phyloP scores from a whole-genome alignment of 2,888 invertebrate genomes.

The Ichneumoninae sp. region DNA sequence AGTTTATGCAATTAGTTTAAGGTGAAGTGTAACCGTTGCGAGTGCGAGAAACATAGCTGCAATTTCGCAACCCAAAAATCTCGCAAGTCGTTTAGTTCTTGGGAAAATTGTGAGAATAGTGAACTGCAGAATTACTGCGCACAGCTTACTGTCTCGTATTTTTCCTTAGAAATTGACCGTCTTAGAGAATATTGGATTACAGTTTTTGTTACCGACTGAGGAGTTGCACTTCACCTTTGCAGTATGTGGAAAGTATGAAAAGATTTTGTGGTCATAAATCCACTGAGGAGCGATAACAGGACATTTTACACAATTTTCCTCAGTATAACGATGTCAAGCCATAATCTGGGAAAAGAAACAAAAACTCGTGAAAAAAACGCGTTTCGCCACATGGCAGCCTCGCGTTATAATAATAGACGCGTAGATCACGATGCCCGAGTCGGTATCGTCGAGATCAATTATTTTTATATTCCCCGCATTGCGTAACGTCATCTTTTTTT shows the following conservation, averaged over 20 bases:
- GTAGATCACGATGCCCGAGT: not conserved
- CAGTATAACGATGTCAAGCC: not conserved
- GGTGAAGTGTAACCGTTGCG: too few relatives aligned
- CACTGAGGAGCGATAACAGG: not conserved
- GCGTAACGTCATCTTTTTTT: not conserved
- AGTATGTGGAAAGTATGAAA: not conserved
- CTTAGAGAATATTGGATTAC: too few relatives aligned
- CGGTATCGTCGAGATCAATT: not conserved
- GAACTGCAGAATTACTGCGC: too few relatives aligned
- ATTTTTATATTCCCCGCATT: not conserved
- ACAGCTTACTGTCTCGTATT: too few relatives aligned
- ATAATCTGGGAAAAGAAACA: not conserved
- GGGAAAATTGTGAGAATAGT: too few relatives aligned
- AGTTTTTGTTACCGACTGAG: too few relatives aligned
- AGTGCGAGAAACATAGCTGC: too few relatives aligned
- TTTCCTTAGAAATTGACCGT: too few relatives aligned
- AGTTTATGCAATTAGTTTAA: not conserved
- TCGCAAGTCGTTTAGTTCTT: too few relatives aligned
- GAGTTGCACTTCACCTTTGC: too few relatives aligned
- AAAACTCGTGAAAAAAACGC: not conserved
- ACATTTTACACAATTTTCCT: not conserved
- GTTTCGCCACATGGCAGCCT: constrained; percentile 24
- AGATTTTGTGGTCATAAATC: not conserved
- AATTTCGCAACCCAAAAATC: too few relatives aligned
- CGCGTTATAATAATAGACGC: constrained; percentile 29